Evolutionary conservation across 2,888 invertebrate species (phyloP).

Genomic region (Diplazon laetatorius): DNA sequence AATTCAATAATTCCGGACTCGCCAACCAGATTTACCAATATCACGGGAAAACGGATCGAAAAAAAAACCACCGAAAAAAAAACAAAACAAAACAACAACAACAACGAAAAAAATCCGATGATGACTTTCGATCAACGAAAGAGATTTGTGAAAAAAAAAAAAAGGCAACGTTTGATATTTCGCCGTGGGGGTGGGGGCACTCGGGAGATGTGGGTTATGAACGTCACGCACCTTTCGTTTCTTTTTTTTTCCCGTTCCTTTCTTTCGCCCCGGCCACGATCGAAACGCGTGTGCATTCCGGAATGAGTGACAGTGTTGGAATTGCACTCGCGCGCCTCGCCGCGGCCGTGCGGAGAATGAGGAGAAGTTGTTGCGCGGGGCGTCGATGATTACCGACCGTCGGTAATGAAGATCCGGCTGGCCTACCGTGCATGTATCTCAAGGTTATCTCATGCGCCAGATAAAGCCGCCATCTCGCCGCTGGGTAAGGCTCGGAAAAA

Average conservation of each 20-base stretch:
- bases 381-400: too few species aligned
- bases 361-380: too few species aligned
- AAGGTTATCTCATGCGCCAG: too few species aligned
- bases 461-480: too few species aligned
- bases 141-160: too few species aligned
- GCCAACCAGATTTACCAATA: too few species aligned
- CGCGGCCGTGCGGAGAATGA: constrained; percentile 10
- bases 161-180: too few species aligned
- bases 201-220: constrained; percentile 73
- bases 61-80: constrained; percentile 10
- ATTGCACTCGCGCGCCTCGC: constrained; percentile 57
- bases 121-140: constrained; percentile 41
- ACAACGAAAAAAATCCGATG: constrained; percentile 16
- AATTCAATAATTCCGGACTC: not conserved
- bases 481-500: too few species aligned
- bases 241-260: constrained; percentile 64
- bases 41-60: constrained; percentile 7
- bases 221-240: constrained; percentile 76
- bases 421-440: too few species aligned
- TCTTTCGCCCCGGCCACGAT: constrained; percentile 50
- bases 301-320: constrained; percentile 56
- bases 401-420: not conserved
- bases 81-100: not conserved
- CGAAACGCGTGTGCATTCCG: constrained; percentile 30
- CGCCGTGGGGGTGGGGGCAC: constrained; percentile 62